A percentile compares a stretch with the other conserved stretches of the same genome.
Conservation (phyloP, 2,113 vertebrate species). For the Origma solitaria region DNA sequence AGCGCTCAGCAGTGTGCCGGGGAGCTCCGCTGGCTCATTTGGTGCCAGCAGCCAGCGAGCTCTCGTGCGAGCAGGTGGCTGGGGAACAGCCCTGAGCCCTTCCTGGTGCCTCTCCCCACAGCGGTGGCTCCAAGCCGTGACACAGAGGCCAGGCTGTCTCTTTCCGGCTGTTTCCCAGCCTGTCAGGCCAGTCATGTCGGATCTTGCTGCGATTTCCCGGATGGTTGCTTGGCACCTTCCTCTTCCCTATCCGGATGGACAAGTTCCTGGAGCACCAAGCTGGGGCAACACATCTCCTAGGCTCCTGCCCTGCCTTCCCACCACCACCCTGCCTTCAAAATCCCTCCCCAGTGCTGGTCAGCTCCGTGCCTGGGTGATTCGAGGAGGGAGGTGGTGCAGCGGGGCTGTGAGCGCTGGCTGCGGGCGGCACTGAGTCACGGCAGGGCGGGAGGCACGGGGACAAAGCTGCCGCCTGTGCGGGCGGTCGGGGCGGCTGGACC, state of each 20-base stretch:
- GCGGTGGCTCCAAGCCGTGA: background rate
- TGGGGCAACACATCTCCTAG: background rate
- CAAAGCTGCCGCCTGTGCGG: background rate
- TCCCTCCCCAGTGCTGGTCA: fast-evolving
- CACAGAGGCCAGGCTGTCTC: conserved; percentile 10
- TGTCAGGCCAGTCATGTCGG: conserved; percentile 26
- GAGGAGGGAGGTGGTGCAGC: background rate
- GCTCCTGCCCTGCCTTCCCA: background rate
- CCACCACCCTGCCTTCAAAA: background rate
- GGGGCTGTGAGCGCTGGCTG: fast-evolving
- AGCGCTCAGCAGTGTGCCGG: fast-evolving
- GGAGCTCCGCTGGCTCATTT: background rate
- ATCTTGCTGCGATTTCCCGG: conserved; percentile 49
- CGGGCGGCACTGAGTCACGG: background rate
- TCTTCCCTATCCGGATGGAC: conserved; percentile 35
- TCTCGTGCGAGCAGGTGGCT: background rate
- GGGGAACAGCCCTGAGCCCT: background rate
- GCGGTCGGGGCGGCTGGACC: background rate
- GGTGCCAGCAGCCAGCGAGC: background rate
- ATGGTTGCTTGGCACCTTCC: conserved; percentile 49
- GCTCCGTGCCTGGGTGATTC: background rate
- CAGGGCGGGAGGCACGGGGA: background rate
- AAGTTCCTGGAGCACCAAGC: conserved; percentile 26
- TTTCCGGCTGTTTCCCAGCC: conserved; percentile 51
- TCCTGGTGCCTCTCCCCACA: conserved; percentile 25